A percentile compares a stretch with the other conserved stretches of the same genome.
Conservation (phyloP, 2,113 vertebrate genomes). For the Merops nubicus region DNA sequence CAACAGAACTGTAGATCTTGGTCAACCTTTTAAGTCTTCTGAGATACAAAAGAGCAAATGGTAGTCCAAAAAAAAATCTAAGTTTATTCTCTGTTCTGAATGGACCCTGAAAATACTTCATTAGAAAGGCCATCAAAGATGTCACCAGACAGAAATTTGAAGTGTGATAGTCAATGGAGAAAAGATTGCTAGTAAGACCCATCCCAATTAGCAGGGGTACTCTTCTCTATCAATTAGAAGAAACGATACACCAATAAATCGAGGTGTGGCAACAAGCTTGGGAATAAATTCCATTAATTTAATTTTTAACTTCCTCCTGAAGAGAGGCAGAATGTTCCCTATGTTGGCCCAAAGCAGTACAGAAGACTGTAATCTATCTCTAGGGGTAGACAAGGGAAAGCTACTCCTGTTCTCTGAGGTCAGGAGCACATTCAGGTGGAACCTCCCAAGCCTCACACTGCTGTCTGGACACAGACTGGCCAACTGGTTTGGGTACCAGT, state of each 20-base stretch:
- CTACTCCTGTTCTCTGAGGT: neutral
- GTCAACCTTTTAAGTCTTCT: neutral
- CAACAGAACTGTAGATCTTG: neutral
- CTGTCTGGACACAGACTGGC: neutral
- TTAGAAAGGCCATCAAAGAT: neutral
- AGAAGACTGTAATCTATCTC: neutral
- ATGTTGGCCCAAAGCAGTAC: neutral
- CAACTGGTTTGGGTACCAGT: neutral
- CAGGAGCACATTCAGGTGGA: neutral
- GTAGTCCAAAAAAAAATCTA: neutral
- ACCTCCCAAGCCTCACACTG: accelerated
- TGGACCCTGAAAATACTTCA: neutral
- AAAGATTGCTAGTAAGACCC: neutral
- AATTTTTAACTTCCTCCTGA: neutral
- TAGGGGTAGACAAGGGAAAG: neutral
- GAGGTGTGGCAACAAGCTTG: neutral
- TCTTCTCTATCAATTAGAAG: neutral
- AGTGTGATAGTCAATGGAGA: neutral
- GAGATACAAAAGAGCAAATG: neutral
- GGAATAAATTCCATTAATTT: neutral
- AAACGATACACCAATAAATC: neutral
- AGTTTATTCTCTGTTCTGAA: neutral
- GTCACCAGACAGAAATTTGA: neutral
- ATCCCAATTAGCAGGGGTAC: neutral
- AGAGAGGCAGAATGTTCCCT: neutral